Base-by-base conservation (phyloP, 2,797 vertebrate species). In the Propithecus deckenii region DNA sequence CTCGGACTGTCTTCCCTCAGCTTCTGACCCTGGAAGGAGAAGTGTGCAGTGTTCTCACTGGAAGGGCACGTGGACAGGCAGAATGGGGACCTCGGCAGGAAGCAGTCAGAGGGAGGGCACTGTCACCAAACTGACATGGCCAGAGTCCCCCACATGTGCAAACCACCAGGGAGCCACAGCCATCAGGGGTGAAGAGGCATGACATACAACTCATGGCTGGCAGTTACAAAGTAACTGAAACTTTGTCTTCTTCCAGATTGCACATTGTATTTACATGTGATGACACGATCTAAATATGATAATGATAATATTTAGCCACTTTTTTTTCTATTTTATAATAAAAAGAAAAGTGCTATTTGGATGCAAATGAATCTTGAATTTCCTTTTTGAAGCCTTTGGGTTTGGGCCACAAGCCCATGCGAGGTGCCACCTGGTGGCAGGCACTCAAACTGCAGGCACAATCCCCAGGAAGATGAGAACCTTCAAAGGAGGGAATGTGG, bases 341-440 rank as follows among this genome's bases (percentile, higher is more conserved):
- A 92, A 89, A 79, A 48, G 38, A 52, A 76, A 81, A 14, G 20
- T 5, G 30, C 61, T 17, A 4, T 28, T 17, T 52, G 55, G 43
- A 52, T 30, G 63, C 25, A 83, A 50, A 67, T 22, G 12, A 32
- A 55, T 35, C 38, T 41, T 41, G 25, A 80, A 41, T 48, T 76
- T 69, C 50, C 76, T 55, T 52, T 88, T 23, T 0, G 2, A 23
- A 43, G 61, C 22, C 59, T 30, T 61, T 18, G 4, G 4, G 55
- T 83, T 71, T 65, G 50, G 41, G 55, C 10, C 4, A 1, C 52
- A 30, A 2, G 25, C 48, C 30, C 23, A 12, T 43, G 87, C 23
- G 43, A 20, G 32, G 28, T 5, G 22, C 81, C 94, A 18, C 84
- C 89, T 92, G 52, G 78, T 81, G 92, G 89, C 84, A 43, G 46